These are phyloP conservation scores for Palloptera scutellata DNA, from an alignment of 2,888 invertebrate genomes.

Conservation along the genomic window DNA sequence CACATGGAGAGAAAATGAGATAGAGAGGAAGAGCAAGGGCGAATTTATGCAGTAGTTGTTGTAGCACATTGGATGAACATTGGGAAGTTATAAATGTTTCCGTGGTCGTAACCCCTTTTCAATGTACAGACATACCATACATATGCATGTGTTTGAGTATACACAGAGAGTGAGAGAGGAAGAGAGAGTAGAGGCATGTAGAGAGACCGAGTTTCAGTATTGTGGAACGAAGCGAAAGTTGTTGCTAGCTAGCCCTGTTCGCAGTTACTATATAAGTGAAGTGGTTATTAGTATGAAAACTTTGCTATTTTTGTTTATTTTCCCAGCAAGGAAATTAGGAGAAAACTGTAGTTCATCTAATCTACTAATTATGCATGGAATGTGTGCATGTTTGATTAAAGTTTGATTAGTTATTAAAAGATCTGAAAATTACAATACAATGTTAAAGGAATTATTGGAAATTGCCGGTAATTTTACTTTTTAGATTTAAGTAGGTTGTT, in stretches of 20 bases:
- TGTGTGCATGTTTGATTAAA: too few species aligned
- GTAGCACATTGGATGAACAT: background rate
- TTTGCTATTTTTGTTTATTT: background rate
- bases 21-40: too few species aligned
- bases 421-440: too few species aligned
- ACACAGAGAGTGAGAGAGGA: too few species aligned
- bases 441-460: too few species aligned
- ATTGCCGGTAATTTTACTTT: too few species aligned
- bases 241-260: background rate
- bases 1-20: background rate
- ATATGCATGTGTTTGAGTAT: too few species aligned
- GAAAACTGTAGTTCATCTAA: background rate
- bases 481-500: too few species aligned
- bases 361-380: too few species aligned
- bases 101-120: conserved; percentile 24
- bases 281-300: background rate
- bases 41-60: background rate
- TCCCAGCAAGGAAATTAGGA: background rate
- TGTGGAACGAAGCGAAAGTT: background rate
- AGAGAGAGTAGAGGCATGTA: background rate
- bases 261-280: background rate
- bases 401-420: too few species aligned
- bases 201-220: background rate
- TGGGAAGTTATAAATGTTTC: conserved; percentile 36
- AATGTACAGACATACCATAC: background rate